A percentile compares a stretch with the other conserved stretches of the same genome.
These are phyloP conservation scores for Cossypha caffra DNA, from an alignment of 2,797 vertebrate species.

Conservation along the genomic window DNA sequence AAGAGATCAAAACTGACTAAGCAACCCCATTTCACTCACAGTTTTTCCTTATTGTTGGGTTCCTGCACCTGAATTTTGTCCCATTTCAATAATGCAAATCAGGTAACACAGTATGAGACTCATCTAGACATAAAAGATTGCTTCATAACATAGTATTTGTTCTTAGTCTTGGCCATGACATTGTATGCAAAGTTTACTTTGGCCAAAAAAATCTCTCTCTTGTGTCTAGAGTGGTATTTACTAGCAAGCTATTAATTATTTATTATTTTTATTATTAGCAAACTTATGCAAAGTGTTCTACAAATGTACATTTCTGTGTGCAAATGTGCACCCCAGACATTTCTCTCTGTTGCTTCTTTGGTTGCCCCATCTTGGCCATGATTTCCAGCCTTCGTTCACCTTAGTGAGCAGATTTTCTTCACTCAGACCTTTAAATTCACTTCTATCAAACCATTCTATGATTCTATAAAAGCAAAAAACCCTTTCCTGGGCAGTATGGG, in stretches of 20 bases:
- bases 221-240: background rate
- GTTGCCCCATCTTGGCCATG: background rate
- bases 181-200: background rate
- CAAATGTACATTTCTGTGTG: background rate
- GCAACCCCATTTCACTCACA: background rate
- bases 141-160: background rate
- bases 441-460: background rate
- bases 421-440: background rate
- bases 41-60: background rate
- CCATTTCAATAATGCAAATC: background rate
- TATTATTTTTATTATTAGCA: background rate
- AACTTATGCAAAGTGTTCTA: background rate
- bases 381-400: fast-evolving
- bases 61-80: background rate
- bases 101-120: background rate
- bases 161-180: background rate
- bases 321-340: fast-evolving
- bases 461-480: background rate
- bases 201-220: background rate
- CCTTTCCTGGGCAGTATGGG: background rate
- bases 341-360: background rate
- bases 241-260: background rate
- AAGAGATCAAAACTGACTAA: background rate
- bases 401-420: background rate
- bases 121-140: background rate